A percentile compares a stretch with the other conserved stretches of the same genome.
These are phyloP conservation scores for Micrasema longulum DNA, from an alignment of 1,140 invertebrate species.

Conservation along the genomic window DNA sequence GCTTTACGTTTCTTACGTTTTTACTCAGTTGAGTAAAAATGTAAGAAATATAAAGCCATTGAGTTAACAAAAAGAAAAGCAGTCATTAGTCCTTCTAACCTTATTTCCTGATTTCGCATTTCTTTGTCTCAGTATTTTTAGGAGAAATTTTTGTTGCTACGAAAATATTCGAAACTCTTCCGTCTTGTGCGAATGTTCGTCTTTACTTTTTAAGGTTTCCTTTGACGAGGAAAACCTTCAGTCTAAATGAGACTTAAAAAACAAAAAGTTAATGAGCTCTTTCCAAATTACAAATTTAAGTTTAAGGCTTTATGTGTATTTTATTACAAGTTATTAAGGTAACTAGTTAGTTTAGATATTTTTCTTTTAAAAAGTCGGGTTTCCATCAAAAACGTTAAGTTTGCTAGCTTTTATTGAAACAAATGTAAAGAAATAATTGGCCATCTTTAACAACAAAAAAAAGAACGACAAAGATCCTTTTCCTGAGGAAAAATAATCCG, in stretches of 20 bases:
- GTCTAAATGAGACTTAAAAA: background rate
- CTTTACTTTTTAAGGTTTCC: conserved; percentile 7
- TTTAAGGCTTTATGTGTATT: too few relatives aligned
- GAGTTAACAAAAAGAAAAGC: conserved; percentile 43
- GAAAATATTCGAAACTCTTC: conserved; percentile 16
- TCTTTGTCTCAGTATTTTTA: conserved; percentile 44
- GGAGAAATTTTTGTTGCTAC: conserved; percentile 20
- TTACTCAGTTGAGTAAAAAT: conserved; percentile 36
- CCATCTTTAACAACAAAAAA: too few relatives aligned
- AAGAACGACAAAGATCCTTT: too few relatives aligned
- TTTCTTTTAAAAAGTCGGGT: too few relatives aligned
- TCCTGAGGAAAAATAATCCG: too few relatives aligned
- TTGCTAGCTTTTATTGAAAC: too few relatives aligned
- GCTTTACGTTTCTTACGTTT: too few relatives aligned
- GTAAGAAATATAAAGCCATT: conserved; percentile 33
- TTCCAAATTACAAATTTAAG: background rate
- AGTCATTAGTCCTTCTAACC: conserved; percentile 49
- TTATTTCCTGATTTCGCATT: conserved; percentile 48
- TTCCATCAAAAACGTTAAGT: too few relatives aligned
- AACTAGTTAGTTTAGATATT: too few relatives aligned
- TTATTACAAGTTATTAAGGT: too few relatives aligned
- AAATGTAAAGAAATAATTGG: too few relatives aligned
- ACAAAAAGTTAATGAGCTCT: conserved; percentile 10
- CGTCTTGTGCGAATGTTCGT: background rate
- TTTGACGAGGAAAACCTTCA: background rate